Evolutionary conservation across 2,797 vertebrate species (phyloP).

Genomic region (Melanotaenia nigrans): DNA sequence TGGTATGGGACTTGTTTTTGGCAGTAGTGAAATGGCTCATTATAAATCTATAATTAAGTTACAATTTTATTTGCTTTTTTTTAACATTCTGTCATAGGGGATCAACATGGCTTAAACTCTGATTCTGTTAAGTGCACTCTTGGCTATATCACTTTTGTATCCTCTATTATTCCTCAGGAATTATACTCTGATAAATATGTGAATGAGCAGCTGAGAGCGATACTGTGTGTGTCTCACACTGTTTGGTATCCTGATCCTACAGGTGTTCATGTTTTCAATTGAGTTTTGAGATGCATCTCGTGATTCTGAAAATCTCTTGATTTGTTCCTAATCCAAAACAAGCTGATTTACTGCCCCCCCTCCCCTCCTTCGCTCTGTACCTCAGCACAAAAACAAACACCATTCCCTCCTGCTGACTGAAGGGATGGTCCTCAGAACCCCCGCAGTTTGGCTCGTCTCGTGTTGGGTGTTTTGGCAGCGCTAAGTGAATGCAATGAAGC

Average conservation of each 20-base stretch:
- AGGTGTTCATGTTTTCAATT: constrained; percentile 57
- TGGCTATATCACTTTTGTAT: constrained; percentile 59
- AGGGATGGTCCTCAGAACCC: constrained; percentile 66
- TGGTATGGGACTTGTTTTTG: constrained; percentile 82
- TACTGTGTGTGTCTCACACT: constrained; percentile 24
- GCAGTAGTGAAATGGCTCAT: constrained; percentile 79
- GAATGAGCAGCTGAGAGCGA: constrained; percentile 46
- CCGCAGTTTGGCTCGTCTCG: constrained; percentile 67
- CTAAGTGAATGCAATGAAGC: constrained; percentile 72
- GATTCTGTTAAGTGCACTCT: constrained; percentile 69
- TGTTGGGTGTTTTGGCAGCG: constrained; percentile 62
- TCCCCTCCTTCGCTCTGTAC: constrained; percentile 27
- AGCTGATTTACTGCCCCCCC: constrained; percentile 61
- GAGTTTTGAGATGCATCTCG: constrained; percentile 31
- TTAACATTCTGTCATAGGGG: constrained; percentile 61
- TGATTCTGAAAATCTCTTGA: constrained; percentile 67
- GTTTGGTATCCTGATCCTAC: constrained; percentile 37
- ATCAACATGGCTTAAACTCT: constrained; percentile 70
- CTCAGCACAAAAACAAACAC: constrained; percentile 74
- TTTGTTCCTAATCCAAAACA: constrained; percentile 77
- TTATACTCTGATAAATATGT: constrained; percentile 53
- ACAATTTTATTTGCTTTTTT: constrained; percentile 77
- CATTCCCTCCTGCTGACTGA: constrained; percentile 65
- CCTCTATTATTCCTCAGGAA: constrained; percentile 50
- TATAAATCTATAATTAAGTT: constrained; percentile 85